phyloP scores from a whole-genome alignment of 2,113 vertebrate genomes.

The Myotis davidii region DNA sequence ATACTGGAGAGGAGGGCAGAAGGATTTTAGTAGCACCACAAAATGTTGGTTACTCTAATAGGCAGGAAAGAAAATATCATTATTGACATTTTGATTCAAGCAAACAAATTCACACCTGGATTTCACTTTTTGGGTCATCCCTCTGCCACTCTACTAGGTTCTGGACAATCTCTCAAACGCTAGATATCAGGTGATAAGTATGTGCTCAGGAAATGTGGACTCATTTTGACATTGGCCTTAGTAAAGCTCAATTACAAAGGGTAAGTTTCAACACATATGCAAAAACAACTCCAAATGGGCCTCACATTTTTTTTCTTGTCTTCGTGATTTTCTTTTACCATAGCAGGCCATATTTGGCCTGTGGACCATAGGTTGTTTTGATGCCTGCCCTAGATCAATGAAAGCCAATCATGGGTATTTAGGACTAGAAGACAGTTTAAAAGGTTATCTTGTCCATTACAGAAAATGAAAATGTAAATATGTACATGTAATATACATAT shows the following conservation, averaged over 20 bases:
- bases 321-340: constrained; percentile 36
- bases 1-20: constrained; percentile 15
- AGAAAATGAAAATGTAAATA: constrained; percentile 46
- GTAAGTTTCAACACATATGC: constrained; percentile 18
- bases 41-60: constrained; percentile 15
- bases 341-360: background rate
- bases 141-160: background rate
- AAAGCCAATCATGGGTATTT: constrained; percentile 44
- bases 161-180: background rate
- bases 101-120: constrained; percentile 11
- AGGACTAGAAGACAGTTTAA: constrained; percentile 25
- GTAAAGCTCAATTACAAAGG: constrained; percentile 31
- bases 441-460: background rate
- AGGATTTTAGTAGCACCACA: background rate
- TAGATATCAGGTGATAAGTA: constrained; percentile 3
- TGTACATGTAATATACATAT: background rate
- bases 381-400: background rate
- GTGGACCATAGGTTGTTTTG: constrained; percentile 28
- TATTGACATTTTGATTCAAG: constrained; percentile 31
- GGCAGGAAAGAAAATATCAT: background rate
- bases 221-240: constrained; percentile 9
- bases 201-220: constrained; percentile 19
- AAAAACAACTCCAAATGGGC: constrained; percentile 25
- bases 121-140: constrained; percentile 27
- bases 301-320: constrained; percentile 43